A percentile compares a stretch with the other conserved stretches of the same genome.
phyloP scores from a whole-genome alignment of 35 echinoderm and acorn worm species.

The Apostichopus japonicus region DNA sequence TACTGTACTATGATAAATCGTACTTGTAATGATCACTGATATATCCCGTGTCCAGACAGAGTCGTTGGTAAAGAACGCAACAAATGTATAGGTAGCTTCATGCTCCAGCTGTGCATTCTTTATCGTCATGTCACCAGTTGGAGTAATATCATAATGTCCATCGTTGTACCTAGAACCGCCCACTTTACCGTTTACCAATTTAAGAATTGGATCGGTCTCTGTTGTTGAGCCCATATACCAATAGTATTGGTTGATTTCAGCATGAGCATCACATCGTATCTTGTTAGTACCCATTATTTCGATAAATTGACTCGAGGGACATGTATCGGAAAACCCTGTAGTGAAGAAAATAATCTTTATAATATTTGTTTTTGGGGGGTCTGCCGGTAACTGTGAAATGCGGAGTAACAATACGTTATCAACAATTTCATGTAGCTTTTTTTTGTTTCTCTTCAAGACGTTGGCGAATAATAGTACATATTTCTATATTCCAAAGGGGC shows the following conservation, averaged over 20 bases:
- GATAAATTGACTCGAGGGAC: background rate
- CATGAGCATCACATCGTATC: background rate
- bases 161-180: background rate
- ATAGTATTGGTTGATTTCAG: background rate
- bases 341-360: background rate
- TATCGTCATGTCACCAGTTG: background rate
- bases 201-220: background rate
- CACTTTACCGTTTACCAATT: background rate
- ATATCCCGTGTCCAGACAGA: background rate
- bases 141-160: background rate
- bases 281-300: background rate
- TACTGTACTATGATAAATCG: too few relatives aligned
- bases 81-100: background rate
- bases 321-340: background rate
- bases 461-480: too few relatives aligned
- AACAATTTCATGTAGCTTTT: too few relatives aligned
- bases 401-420: too few relatives aligned
- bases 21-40: background rate
- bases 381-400: too few relatives aligned
- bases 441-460: too few relatives aligned
- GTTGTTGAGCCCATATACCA: background rate
- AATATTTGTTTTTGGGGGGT: too few relatives aligned
- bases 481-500: too few relatives aligned
- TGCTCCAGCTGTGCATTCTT: background rate
- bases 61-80: background rate